Evolutionary conservation across 2,797 vertebrate species (phyloP).

Genomic region (Lophius americanus): DNA sequence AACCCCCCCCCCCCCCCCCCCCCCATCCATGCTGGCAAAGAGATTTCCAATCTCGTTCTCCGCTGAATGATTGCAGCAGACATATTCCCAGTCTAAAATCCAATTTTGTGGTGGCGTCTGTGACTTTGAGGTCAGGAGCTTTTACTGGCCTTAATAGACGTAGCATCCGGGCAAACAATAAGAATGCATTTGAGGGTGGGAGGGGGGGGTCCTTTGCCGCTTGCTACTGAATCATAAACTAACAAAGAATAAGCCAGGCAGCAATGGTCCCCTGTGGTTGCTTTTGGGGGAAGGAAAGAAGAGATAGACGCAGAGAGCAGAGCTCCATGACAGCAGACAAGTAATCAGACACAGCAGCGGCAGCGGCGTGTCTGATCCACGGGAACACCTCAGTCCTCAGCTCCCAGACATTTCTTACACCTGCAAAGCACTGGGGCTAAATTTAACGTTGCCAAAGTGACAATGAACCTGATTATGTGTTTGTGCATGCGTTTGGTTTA

Average conservation of each 20-base stretch:
- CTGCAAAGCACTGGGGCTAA: slow-evolving; percentile 74
- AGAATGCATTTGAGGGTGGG: slow-evolving; percentile 31
- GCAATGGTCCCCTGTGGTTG: slow-evolving; percentile 59
- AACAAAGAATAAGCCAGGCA: slow-evolving; percentile 57
- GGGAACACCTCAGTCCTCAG: slow-evolving; percentile 72
- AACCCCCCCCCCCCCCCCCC: slow-evolving; percentile 1
- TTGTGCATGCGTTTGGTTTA: slow-evolving; percentile 47
- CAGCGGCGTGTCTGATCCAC: slow-evolving; percentile 66
- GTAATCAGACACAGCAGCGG: slow-evolving; percentile 72
- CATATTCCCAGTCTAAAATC: slow-evolving; percentile 51
- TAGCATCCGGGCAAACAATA: slow-evolving; percentile 56
- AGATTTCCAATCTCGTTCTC: slow-evolving; percentile 40
- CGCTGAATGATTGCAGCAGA: slow-evolving; percentile 31
- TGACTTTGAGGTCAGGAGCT: slow-evolving; percentile 62
- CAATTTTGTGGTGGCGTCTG: slow-evolving; percentile 48
- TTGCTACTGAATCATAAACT: slow-evolving; percentile 56
- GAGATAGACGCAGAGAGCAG: slow-evolving; percentile 56
- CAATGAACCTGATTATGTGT: slow-evolving; percentile 54
- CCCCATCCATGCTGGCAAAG: slow-evolving; percentile 36
- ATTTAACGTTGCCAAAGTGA: slow-evolving; percentile 73
- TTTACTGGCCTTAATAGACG: slow-evolving; percentile 59
- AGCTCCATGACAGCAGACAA: slow-evolving; percentile 76
- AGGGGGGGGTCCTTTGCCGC: slow-evolving; percentile 21
- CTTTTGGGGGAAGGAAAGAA: slow-evolving; percentile 42
- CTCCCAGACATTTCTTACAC: slow-evolving; percentile 71